Evolutionary conservation across 2,888 invertebrate genomes (phyloP).

Genomic region (Anodontia alba): DNA sequence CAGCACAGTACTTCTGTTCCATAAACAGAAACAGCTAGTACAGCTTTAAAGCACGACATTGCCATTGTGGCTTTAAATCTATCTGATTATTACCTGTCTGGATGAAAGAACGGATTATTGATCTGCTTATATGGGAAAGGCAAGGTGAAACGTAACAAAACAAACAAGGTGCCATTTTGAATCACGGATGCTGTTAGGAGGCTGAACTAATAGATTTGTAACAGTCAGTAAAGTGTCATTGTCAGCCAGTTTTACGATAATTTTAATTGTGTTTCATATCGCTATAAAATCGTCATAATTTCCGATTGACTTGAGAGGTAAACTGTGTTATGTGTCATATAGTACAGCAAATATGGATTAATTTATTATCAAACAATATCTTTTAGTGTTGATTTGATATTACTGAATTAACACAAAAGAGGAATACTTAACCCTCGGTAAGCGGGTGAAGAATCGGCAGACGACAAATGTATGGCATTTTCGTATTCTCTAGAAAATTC

Average conservation of each 20-base stretch:
- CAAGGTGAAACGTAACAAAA: constrained; percentile 9
- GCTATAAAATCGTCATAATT: neutral
- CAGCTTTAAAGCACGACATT: too few relatives aligned
- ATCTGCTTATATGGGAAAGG: constrained; percentile 1
- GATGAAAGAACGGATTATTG: neutral
- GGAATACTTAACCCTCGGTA: too few relatives aligned
- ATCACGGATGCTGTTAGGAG: neutral
- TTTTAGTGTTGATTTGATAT: too few relatives aligned
- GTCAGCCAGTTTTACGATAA: neutral
- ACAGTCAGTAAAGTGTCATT: neutral
- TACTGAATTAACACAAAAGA: too few relatives aligned
- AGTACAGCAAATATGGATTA: neutral
- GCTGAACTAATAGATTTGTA: neutral
- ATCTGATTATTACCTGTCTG: neutral
- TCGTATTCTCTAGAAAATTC: too few relatives aligned
- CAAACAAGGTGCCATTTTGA: constrained; percentile 11
- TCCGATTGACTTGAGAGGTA: constrained; percentile 10
- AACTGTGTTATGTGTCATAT: neutral
- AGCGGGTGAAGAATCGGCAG: too few relatives aligned
- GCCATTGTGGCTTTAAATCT: too few relatives aligned
- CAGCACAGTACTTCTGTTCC: too few relatives aligned
- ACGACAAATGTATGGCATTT: too few relatives aligned
- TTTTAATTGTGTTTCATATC: neutral
- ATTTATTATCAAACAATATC: too few relatives aligned
- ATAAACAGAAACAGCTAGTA: too few relatives aligned